A percentile compares a stretch with the other conserved stretches of the same genome.
phyloP scores from a whole-genome alignment of 2,113 vertebrate genomes.

The Otus sunia region DNA sequence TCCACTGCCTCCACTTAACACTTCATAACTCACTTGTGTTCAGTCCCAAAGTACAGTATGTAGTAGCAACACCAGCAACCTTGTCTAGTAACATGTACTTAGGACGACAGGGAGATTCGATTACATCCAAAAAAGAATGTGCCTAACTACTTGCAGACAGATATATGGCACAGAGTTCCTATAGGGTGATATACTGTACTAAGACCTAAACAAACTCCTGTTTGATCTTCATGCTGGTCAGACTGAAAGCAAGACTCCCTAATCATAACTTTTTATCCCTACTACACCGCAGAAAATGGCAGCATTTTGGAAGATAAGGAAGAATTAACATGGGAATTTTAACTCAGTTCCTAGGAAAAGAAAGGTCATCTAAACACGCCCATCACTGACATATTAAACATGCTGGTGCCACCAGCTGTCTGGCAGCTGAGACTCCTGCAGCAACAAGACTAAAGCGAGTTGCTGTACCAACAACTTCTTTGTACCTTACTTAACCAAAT shows the following conservation, averaged over 20 bases:
- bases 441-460: not conserved
- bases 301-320: not conserved
- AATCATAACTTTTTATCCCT: not conserved
- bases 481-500: not conserved
- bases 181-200: not conserved
- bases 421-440: not conserved
- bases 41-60: not conserved
- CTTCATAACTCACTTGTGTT: conserved; percentile 43
- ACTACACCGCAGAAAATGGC: not conserved
- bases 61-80: conserved; percentile 44
- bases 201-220: not conserved
- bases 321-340: not conserved
- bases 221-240: not conserved
- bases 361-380: not conserved
- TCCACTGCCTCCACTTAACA: conserved; percentile 53
- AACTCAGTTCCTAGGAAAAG: not conserved
- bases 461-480: not conserved
- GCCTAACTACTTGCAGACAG: conserved; percentile 66
- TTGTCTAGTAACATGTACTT: conserved; percentile 58
- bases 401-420: not conserved
- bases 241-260: not conserved
- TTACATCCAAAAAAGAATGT: conserved; percentile 56
- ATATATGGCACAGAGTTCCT: conserved; percentile 50
- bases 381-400: not conserved
- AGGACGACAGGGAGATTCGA: conserved; percentile 36